Percentiles rank a stretch among this genome's conserved stretches.
phyloP scores from a whole-genome alignment of 2,888 invertebrate genomes.

The Xanthostigma xanthostigma region DNA sequence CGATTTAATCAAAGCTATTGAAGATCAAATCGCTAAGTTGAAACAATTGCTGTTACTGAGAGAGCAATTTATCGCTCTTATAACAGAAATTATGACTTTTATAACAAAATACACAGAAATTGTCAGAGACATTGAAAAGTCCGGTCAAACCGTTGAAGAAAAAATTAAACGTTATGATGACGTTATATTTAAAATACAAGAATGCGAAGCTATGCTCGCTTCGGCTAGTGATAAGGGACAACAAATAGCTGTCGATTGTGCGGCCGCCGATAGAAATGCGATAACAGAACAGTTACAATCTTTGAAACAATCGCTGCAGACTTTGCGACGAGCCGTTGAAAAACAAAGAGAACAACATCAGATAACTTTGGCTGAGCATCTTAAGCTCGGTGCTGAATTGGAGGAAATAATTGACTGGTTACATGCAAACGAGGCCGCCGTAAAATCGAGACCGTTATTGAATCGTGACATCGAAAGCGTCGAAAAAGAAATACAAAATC shows the following conservation, averaged over 20 bases:
- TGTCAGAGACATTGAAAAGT: constrained; percentile 71
- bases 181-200: constrained; percentile 73
- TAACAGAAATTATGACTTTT: constrained; percentile 77
- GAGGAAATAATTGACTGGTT: constrained; percentile 71
- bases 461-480: constrained; percentile 67
- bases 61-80: constrained; percentile 75
- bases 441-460: constrained; percentile 69
- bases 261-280: constrained; percentile 71
- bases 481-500: constrained; percentile 64
- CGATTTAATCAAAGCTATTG: constrained; percentile 69
- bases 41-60: constrained; percentile 64
- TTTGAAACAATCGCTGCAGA: constrained; percentile 68
- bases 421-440: constrained; percentile 64
- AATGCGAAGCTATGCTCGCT: constrained; percentile 75
- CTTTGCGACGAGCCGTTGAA: constrained; percentile 67
- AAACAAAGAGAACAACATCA: constrained; percentile 78
- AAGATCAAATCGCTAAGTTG: constrained; percentile 70
- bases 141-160: constrained; percentile 66
- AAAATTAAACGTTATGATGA: constrained; percentile 80
- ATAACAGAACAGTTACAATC: constrained; percentile 79
- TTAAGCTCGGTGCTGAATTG: constrained; percentile 69
- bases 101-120: constrained; percentile 76
- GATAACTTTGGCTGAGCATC: constrained; percentile 73
- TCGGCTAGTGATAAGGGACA: constrained; percentile 85
- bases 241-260: constrained; percentile 82